phyloP scores from a whole-genome alignment of 2,888 invertebrate genomes.

The Odiellus spinosus region DNA sequence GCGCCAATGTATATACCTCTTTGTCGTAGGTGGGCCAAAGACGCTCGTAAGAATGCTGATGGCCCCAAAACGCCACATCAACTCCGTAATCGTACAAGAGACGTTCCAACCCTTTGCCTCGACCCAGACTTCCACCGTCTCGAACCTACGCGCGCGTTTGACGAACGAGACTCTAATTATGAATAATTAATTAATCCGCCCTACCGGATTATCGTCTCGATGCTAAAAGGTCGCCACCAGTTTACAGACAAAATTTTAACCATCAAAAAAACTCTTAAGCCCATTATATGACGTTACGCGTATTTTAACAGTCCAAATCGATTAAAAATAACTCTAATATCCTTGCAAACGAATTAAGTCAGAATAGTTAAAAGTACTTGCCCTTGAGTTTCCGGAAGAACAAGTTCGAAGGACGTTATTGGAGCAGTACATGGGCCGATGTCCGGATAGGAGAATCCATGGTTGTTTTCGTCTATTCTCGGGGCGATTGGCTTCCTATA shows the following conservation, averaged over 20 bases:
- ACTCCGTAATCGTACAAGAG: constrained; percentile 38
- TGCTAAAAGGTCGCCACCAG: too few relatives aligned
- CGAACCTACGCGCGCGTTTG: background rate
- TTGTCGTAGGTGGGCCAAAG: constrained; percentile 35
- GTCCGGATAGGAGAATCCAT: background rate
- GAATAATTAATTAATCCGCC: too few relatives aligned
- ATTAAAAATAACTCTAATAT: too few relatives aligned
- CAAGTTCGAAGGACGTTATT: background rate
- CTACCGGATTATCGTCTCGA: too few relatives aligned
- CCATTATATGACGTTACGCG: too few relatives aligned
- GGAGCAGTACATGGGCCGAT: background rate
- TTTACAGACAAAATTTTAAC: too few relatives aligned
- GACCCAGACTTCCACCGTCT: background rate
- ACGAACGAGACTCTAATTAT: too few relatives aligned
- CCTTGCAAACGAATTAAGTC: too few relatives aligned
- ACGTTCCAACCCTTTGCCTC: background rate
- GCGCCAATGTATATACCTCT: constrained; percentile 22
- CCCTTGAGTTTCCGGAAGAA: background rate
- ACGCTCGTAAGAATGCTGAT: constrained; percentile 38
- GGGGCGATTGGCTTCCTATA: too few relatives aligned
- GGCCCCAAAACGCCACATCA: constrained; percentile 35
- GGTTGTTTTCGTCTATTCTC: background rate
- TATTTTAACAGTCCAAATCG: too few relatives aligned
- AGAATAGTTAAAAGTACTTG: too few relatives aligned
- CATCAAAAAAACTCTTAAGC: too few relatives aligned